Evolutionary conservation across 1,140 invertebrate genomes (phyloP).

Genomic region (Pachypeltis micranthus): DNA sequence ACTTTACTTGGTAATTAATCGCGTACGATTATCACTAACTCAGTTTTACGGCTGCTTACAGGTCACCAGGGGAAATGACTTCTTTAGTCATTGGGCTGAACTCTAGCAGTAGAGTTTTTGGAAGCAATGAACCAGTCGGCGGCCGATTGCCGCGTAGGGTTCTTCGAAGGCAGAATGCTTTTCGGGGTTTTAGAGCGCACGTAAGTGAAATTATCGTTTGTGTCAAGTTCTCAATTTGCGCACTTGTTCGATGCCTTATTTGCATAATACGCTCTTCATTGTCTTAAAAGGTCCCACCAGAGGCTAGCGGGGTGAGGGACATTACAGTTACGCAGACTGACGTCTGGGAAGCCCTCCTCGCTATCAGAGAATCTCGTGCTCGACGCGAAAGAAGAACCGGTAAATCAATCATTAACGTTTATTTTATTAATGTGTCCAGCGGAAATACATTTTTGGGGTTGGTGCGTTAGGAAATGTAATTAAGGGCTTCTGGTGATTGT

Average conservation of each 20-base stretch:
- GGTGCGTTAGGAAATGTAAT: no score
- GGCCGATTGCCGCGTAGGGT: conserved; percentile 13
- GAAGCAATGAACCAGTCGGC: conserved; percentile 18
- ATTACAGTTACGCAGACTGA: conserved; percentile 41
- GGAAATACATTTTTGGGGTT: no score
- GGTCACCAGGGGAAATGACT: not conserved
- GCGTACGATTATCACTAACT: no score
- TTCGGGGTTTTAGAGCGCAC: conserved; percentile 22
- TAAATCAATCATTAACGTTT: no score
- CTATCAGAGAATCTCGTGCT: conserved; percentile 48
- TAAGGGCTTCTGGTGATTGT: no score
- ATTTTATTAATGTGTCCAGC: no score
- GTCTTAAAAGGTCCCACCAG: not conserved
- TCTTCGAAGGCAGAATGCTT: conserved; percentile 20
- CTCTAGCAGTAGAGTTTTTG: conserved; percentile 22
- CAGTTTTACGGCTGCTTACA: not conserved
- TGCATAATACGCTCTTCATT: conserved; percentile 17
- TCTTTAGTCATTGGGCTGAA: conserved; percentile 26
- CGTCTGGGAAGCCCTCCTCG: conserved; percentile 53
- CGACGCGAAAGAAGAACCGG: conserved; percentile 38
- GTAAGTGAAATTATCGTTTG: no score
- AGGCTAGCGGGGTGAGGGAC: conserved; percentile 30
- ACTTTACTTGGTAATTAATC: no score
- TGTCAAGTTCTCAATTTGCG: no score
- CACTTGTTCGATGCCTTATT: conserved; percentile 17